Evolutionary conservation across 2,888 invertebrate species (phyloP).

Genomic region (Lasioglossum oenotherae): DNA sequence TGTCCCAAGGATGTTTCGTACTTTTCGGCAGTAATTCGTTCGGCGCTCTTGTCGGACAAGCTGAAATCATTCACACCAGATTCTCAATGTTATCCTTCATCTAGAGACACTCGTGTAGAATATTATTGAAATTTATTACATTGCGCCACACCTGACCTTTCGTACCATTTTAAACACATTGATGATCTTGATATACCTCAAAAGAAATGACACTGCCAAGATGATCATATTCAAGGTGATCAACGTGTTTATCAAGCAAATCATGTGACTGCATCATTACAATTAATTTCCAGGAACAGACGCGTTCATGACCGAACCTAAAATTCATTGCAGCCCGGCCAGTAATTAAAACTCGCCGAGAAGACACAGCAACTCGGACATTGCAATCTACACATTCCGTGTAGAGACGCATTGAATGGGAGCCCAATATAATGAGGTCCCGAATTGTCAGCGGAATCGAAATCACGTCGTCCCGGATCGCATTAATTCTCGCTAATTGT

Average conservation of each 20-base stretch:
- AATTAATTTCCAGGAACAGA: background rate
- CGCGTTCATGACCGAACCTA: background rate
- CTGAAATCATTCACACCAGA: background rate
- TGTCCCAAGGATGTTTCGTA: background rate
- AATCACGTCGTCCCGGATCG: conserved; percentile 8
- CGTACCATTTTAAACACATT: too few species aligned
- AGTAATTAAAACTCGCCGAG: background rate
- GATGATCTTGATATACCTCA: too few species aligned
- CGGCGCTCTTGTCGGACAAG: background rate
- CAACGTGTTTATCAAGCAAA: too few species aligned
- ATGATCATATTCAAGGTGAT: too few species aligned
- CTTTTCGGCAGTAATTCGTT: background rate
- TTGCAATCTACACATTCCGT: background rate
- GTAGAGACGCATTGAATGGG: background rate
- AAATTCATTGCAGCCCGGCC: background rate
- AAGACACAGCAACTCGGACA: background rate
- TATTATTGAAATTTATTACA: too few species aligned
- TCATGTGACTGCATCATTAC: background rate
- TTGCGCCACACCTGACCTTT: too few species aligned
- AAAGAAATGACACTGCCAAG: too few species aligned
- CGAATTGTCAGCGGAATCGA: background rate
- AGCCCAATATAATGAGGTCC: background rate
- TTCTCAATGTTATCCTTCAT: background rate
- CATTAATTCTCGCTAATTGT: conserved; percentile 57
- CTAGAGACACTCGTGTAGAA: too few species aligned